A percentile compares a stretch with the other conserved stretches of the same genome.
These are phyloP conservation scores for Excalfactoria chinensis DNA, from an alignment of 2,113 vertebrate species.

Conservation along the genomic window DNA sequence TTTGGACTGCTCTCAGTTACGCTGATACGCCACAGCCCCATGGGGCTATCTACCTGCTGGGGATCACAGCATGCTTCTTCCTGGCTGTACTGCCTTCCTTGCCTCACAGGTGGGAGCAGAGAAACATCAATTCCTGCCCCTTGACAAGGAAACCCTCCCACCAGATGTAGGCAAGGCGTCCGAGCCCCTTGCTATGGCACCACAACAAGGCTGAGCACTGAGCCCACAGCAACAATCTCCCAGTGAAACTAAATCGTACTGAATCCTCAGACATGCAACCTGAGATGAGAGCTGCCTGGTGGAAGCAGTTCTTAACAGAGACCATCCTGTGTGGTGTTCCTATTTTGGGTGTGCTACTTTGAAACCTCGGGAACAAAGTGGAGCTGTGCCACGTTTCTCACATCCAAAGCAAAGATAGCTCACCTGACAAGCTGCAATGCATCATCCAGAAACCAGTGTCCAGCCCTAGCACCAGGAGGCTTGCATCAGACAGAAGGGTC, in stretches of 20 bases:
- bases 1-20: neutral
- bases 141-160: neutral
- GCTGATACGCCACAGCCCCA: neutral
- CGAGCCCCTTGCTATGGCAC: neutral
- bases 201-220: neutral
- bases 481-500: neutral
- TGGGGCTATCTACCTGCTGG: neutral
- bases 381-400: neutral
- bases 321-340: neutral
- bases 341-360: neutral
- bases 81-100: neutral
- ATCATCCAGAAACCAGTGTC: neutral
- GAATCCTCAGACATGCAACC: neutral
- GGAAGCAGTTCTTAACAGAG: neutral
- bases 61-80: neutral
- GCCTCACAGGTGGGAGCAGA: neutral
- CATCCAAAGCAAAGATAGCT: neutral
- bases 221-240: neutral
- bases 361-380: neutral
- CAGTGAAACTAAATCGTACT: neutral
- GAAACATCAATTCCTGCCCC: neutral
- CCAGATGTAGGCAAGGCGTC: neutral
- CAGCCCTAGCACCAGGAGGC: neutral
- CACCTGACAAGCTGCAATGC: neutral
- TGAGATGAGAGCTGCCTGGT: accelerated